Evolutionary conservation across 2,113 vertebrate genomes (phyloP), one percentile per base, ranked within the genome.

Genomic region (Prinia subflava): DNA sequence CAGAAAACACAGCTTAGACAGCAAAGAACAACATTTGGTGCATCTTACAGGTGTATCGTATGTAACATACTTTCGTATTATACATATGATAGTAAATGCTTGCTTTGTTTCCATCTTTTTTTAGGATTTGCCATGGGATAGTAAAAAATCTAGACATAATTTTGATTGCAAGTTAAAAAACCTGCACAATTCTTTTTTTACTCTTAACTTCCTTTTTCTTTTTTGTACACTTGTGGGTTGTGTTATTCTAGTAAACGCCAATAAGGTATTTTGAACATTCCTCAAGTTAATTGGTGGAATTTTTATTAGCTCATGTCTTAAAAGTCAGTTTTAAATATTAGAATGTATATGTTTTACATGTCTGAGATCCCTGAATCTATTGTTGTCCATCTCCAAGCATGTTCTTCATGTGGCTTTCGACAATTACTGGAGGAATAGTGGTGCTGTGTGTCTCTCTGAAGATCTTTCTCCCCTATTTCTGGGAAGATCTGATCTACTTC

Each of bases 401-500:
- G 81, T 18, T 80, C 5, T 41, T 8, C 47, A 33, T 0, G 0
- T 80, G 57, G 71, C 59, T 89, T 83, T 89, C 3, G 0, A 44
- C 57, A 28, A 2, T 24, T 89, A 44, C 53, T 1, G 52, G 62
- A 91, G 84, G 84, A 89, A 33, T 18, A 55, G 22, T 13, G 7
- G 10, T 67, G 39, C 75, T 97, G 52, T 95, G 93, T 44, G 35
- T 98, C 6, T 15, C 97, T 15, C 98, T 98, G 97, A 98, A 88
- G 77, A 94, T 97, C 13, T 96, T 94, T 60, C 98, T 97, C 33
- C 98, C 98, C 1, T 98, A 97, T 96, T 98, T 99, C 57, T 99
- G 98, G 98, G 90, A 91, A 15, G 98, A 99, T 75, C 16, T 98
- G 17, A 30, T 96, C 27, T 98, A 96, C 31, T 87, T 99, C 30